Conservation (phyloP, 1,140 invertebrate genomes). For the Dreissena polymorpha region DNA sequence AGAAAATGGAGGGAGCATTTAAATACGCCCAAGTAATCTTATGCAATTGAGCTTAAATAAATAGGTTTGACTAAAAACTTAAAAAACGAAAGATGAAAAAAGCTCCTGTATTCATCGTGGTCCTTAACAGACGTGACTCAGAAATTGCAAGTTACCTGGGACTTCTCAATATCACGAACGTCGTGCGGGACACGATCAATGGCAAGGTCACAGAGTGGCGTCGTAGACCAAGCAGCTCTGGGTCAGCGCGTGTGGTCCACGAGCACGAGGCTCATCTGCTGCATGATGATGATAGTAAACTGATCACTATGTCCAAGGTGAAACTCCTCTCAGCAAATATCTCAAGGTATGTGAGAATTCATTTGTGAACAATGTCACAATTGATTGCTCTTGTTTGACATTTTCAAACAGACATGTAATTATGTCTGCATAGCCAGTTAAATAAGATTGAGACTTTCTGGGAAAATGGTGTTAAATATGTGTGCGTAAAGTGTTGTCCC, state of each 20-base stretch:
- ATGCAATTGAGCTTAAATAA: too few species aligned
- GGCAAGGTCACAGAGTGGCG: slow-evolving; percentile 59
- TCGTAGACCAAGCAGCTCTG: slow-evolving; percentile 56
- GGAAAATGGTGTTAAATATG: too few species aligned
- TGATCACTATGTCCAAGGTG: slow-evolving; percentile 57
- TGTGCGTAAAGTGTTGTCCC: too few species aligned
- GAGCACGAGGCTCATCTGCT: slow-evolving; percentile 37
- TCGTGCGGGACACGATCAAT: slow-evolving; percentile 64
- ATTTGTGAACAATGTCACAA: too few species aligned
- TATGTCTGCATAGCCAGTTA: too few species aligned
- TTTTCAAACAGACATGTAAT: too few species aligned
- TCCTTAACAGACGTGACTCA: slow-evolving; percentile 27
- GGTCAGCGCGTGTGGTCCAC: slow-evolving; percentile 33
- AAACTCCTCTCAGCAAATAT: slow-evolving; percentile 60
- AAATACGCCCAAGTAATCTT: too few species aligned
- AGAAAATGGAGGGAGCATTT: too few species aligned
- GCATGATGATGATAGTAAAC: slow-evolving; percentile 40
- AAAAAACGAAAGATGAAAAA: too few species aligned
- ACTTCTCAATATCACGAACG: slow-evolving; percentile 60
- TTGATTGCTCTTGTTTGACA: too few species aligned
- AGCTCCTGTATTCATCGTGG: background rate
- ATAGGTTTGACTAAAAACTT: too few species aligned
- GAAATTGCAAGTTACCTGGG: slow-evolving; percentile 68
- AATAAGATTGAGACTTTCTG: too few species aligned
- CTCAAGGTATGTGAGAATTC: slow-evolving; percentile 43